phyloP scores from a whole-genome alignment of 1,140 invertebrate species.

The Marisa cornuarietis region DNA sequence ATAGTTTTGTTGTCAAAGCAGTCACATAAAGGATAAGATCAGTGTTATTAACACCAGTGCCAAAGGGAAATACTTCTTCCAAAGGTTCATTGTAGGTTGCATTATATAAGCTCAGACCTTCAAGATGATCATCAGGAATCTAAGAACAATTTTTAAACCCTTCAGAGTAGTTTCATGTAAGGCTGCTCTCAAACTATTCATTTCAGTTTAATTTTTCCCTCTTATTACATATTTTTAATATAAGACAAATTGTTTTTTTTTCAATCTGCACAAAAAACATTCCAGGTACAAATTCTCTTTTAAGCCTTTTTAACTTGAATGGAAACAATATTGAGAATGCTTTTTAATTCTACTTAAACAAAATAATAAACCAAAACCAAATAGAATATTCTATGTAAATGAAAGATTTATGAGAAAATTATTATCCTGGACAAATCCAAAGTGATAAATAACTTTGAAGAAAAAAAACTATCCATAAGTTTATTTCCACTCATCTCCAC shows the following conservation, averaged over 20 bases:
- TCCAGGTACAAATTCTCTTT: neutral
- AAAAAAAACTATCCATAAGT: too few species aligned
- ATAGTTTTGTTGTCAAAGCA: slow-evolving; percentile 28
- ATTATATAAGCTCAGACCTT: slow-evolving; percentile 32
- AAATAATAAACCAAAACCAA: too few species aligned
- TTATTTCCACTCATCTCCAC: too few species aligned
- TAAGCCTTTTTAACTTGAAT: too few species aligned
- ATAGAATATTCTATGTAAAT: too few species aligned
- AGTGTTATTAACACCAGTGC: slow-evolving; percentile 31
- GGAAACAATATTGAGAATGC: too few species aligned
- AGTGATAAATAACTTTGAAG: too few species aligned
- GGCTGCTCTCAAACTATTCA: neutral
- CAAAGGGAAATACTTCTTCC: slow-evolving; percentile 11
- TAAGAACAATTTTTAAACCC: slow-evolving; percentile 8
- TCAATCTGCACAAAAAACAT: neutral
- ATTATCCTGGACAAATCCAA: too few species aligned
- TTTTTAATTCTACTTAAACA: too few species aligned
- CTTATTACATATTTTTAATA: neutral
- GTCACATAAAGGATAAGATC: slow-evolving; percentile 42
- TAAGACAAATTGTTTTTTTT: neutral
- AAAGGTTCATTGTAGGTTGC: slow-evolving; percentile 12
- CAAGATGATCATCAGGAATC: slow-evolving; percentile 44
- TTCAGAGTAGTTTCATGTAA: neutral
- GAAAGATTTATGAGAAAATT: too few species aligned
- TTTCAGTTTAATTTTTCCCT: neutral